Evolutionary conservation across 2,888 invertebrate genomes (phyloP), one percentile per base, ranked within the genome.

Genomic region (Fragum whitleyi): DNA sequence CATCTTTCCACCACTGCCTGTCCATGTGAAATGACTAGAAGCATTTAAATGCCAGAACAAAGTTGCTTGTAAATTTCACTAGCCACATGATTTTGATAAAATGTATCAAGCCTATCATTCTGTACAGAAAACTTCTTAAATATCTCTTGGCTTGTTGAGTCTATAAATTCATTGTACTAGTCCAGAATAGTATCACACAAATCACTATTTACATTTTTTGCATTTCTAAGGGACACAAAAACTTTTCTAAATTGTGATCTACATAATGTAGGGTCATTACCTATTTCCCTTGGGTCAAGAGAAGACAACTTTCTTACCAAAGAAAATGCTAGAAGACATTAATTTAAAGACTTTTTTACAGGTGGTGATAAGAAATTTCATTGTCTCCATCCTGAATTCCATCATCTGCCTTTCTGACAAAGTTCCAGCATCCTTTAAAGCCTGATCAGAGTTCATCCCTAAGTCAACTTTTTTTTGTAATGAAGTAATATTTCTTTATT

Each of bases 241-340:
- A 80, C 53, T 69, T 72, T 73, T 65, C 23, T 80, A 47, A 84
- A 78, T 11, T 62, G 59, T 70, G 61, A 47, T 29, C n/a, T 72
- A 68, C 80, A 78, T 14, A 55, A 16, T 42, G 69, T 28, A 26
- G 65, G 57, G 36, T 79, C 61, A n/a, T 28, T 32, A 29, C 28
- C 36, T 65, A 85, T 85, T 21, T 69, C 55, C 26, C 67, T 75
- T 51, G 79, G 82, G 36, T 82, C 77, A 29, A 85, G 69, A 32
- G 23, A 32, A 16, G 72, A 53, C 67, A 82, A 16, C 36, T 81
- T 65, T 55, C 81, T 79, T 3, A 77, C 85, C 9, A 85, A 29
- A n/a, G 79, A 29, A 74, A 77, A 82, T 21, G 53, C 51, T 5
- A 77, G 28, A 42, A 81, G 81, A 62, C 74, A 76, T 71, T 82